Base-by-base conservation (phyloP, 1,140 invertebrate genomes). In the Ericerus pela region DNA sequence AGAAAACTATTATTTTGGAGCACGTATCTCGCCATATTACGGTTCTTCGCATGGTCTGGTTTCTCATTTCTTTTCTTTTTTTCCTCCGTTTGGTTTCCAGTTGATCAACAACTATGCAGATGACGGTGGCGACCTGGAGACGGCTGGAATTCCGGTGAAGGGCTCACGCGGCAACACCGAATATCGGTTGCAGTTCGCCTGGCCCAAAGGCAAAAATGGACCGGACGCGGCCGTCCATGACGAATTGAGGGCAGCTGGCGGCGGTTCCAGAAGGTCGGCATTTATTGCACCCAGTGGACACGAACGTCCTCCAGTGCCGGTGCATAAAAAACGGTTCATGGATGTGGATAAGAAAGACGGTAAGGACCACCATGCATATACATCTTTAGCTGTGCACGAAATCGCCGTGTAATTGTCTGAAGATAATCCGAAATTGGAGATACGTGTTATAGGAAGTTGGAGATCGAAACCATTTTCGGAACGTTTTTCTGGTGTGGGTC, bases 171-270 rank as follows among this genome's bases (percentile, higher is more conserved):
- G 41, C 20, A 85, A 82, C 72, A 87, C 85, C 60, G 86, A 88
- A 74, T 88, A 90, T 73, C 76, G 85, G 61, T 76, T 88, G 64
- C 85, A 90, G 74, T 90, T 88, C 70, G 85, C 85, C 58, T 88
- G 85, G 85, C 85, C 85, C 62, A 70, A 66, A 52, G 66, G 68
- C 55, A 64, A 68, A 59, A 67, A 70, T 53, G 70, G 68, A 30
- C 70, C 69, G 58, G 63, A 62, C 43, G 65, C 66, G 58, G 72
- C 70, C 58, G 72, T 68, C 3, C 70, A 71, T 58, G 64, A 66
- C 43, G 69, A 53, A 54, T 24, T 47, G 20, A 47, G 26, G 26
- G 53, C 36, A 14, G 33, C 36, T 14, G 54, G 55, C 36, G 51
- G 41, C 51, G 51, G 37, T 2, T 84, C 85, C 18, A 73, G 82